Percentiles rank a stretch among this genome's conserved stretches.
These are phyloP conservation scores for Halisarca cf. caerulea DNA, from an alignment of 37 sponge, comb jelly and placozoan species.

Conservation along the genomic window DNA sequence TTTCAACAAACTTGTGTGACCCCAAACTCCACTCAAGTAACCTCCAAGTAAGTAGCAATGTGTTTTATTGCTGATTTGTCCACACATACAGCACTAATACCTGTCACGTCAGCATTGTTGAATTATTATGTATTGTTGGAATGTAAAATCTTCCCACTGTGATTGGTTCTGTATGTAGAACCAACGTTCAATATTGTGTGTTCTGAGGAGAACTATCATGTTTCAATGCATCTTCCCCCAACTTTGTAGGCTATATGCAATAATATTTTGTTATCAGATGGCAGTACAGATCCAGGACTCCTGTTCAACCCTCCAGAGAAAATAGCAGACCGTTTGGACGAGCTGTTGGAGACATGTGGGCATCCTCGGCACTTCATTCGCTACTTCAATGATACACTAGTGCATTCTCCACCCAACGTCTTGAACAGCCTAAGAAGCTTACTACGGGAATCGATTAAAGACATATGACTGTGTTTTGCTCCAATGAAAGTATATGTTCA, in stretches of 20 bases:
- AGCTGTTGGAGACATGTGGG: background rate
- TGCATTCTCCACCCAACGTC: background rate
- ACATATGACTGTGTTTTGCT: too few species aligned
- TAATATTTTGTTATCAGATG: background rate
- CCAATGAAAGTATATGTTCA: too few species aligned
- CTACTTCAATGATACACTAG: background rate
- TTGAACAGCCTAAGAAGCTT: background rate
- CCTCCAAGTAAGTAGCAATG: background rate
- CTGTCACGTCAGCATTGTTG: too few species aligned
- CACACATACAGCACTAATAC: too few species aligned
- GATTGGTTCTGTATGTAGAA: too few species aligned
- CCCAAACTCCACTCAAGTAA: slow-evolving; percentile 39
- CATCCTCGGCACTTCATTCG: background rate
- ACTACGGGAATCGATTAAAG: background rate
- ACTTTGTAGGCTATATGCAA: background rate
- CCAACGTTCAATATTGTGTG: too few species aligned
- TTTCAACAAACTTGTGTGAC: slow-evolving; percentile 16
- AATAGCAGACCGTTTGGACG: background rate
- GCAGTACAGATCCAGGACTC: background rate
- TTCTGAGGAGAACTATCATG: too few species aligned
- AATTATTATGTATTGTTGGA: too few species aligned
- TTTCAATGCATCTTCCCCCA: too few species aligned
- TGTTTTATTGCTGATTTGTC: too few species aligned
- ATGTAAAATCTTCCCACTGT: too few species aligned
- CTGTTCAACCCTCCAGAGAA: background rate